Percentiles rank a stretch among this genome's conserved stretches.
phyloP scores from a whole-genome alignment of 2,888 invertebrate genomes.

The Geophilus truncorum region DNA sequence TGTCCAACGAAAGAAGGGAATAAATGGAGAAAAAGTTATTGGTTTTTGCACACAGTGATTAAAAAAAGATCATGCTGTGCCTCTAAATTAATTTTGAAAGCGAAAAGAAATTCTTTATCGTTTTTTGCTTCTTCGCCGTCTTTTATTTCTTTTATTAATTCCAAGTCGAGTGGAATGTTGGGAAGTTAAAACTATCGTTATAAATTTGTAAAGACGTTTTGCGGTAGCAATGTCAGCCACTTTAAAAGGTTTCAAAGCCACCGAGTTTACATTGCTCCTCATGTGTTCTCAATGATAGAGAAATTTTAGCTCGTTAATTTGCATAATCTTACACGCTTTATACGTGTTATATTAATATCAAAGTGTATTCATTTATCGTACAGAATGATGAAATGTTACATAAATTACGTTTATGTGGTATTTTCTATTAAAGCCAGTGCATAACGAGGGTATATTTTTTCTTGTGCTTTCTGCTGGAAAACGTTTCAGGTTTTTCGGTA shows the following conservation, averaged over 20 bases:
- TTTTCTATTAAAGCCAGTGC: too few species aligned
- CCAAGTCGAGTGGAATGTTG: neutral
- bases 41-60: neutral
- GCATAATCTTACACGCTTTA: too few species aligned
- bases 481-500: neutral
- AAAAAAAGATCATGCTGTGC: neutral
- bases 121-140: too few species aligned
- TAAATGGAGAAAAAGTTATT: neutral
- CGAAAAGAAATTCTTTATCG: neutral
- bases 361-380: too few species aligned
- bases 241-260: too few species aligned
- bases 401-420: too few species aligned
- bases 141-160: neutral
- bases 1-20: neutral
- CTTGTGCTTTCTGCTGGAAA: neutral
- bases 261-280: too few species aligned
- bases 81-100: neutral
- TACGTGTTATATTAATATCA: too few species aligned
- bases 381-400: too few species aligned
- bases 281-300: too few species aligned
- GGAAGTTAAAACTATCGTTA: neutral
- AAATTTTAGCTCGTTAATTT: too few species aligned
- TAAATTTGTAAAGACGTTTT: neutral
- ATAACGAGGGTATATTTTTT: neutral
- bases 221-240: too few species aligned